Evolutionary conservation across 2,797 vertebrate species (phyloP).

Genomic region (Liasis olivaceus): DNA sequence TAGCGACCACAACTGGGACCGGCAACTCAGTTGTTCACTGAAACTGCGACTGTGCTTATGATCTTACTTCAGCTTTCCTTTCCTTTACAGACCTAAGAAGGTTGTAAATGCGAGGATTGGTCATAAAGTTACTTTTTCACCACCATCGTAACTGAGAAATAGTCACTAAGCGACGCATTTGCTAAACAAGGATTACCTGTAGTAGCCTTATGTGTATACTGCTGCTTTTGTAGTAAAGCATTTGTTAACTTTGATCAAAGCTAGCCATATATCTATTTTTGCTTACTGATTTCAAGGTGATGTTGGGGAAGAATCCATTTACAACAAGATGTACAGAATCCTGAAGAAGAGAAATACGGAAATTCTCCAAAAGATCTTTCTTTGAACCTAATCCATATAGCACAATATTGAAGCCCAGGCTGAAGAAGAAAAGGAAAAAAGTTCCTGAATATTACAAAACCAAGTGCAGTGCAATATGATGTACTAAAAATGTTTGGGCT

Average conservation of each 20-base stretch:
- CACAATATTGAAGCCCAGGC: constrained; percentile 91
- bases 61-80: background rate
- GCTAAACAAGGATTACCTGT: background rate
- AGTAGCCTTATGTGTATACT: background rate
- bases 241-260: background rate
- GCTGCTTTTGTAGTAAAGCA: background rate
- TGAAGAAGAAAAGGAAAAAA: constrained; percentile 59
- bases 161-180: background rate
- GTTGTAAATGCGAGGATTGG: background rate
- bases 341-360: constrained; percentile 82
- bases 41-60: background rate
- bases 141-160: background rate
- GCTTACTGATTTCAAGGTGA: constrained; percentile 92
- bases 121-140: background rate
- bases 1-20: background rate
- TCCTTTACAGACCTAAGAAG: background rate
- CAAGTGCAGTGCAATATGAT: background rate
- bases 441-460: background rate
- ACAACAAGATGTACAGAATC: constrained; percentile 88
- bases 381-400: constrained; percentile 96
- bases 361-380: constrained; percentile 88
- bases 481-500: background rate
- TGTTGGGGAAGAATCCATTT: constrained; percentile 97
- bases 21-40: background rate
- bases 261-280: constrained; percentile 35